Conservation (phyloP, 1,140 invertebrate genomes). For the Dendroctonus ponderosae region DNA sequence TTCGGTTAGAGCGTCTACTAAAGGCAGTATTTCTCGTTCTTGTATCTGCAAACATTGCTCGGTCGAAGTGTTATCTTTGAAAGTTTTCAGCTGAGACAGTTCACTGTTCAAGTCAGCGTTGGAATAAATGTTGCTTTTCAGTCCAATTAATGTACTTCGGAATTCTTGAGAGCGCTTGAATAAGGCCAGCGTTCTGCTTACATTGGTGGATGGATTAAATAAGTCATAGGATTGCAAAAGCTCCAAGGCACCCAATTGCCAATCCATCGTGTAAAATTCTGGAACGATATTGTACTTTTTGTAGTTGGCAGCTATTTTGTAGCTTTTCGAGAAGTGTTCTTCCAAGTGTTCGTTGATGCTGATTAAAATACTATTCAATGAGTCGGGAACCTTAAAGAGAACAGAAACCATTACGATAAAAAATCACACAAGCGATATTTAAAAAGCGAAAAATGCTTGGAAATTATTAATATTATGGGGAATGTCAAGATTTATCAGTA, state of each 20-base stretch:
- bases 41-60: slow-evolving; percentile 8
- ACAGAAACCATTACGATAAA: too few relatives aligned
- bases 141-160: slow-evolving; percentile 12
- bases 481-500: too few relatives aligned
- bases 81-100: background rate
- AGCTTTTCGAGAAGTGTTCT: slow-evolving; percentile 37
- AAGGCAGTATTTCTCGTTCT: slow-evolving; percentile 25
- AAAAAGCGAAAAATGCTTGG: too few relatives aligned
- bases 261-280: slow-evolving; percentile 32
- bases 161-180: slow-evolving; percentile 9
- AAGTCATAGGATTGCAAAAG: slow-evolving; percentile 15
- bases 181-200: background rate
- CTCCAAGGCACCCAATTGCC: slow-evolving; percentile 14
- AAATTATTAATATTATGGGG: too few relatives aligned
- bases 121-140: slow-evolving; percentile 6
- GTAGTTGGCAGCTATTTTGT: slow-evolving; percentile 42
- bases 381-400: slow-evolving; percentile 11
- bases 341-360: slow-evolving; percentile 38
- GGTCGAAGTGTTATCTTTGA: background rate
- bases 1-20: slow-evolving; percentile 21
- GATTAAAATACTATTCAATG: slow-evolving; percentile 31
- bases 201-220: background rate
- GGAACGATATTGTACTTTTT: slow-evolving; percentile 40
- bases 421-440: background rate
- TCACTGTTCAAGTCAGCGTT: background rate